Base-by-base conservation (phyloP, 2,797 vertebrate genomes). In the Eospalax fontanierii region DNA sequence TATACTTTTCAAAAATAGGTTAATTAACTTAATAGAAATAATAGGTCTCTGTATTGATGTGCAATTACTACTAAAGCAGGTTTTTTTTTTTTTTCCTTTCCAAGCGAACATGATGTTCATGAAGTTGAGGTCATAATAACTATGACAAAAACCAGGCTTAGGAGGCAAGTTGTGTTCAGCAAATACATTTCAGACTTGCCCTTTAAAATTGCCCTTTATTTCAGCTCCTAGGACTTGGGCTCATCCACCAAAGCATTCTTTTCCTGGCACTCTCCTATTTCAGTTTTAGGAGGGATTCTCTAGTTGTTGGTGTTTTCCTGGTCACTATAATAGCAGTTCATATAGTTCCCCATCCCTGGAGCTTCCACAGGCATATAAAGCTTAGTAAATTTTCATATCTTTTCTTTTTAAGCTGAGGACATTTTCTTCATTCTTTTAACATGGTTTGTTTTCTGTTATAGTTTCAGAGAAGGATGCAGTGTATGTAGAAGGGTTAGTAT, bases 21-120 rank as follows among this genome's bases (percentile, higher is more conserved):
- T 96, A 97, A 97, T 97, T 97, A 91, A 92, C 87, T 94, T 97
- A 98, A 97, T 46, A 95, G 96, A 93, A 94, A 90, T 95, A 96
- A 89, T 93, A 78, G 93, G 54, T 93, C 96, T 96, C 87, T 92
- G 18, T 97, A 97, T 97, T 97, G 94, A 82, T 92, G 96, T 97
- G 61, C 22, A 11, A 81, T 95, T 97, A 87, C 65, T 96, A 96
- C 35, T 88, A 97, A 97, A 94, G 83, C 71, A 92, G 82, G 16
- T 71, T 95, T 97, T 97, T 85, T 97, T 96, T 57, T n/a, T 87
- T 75, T 61, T 89, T 93, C 85, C 75, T 91, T 96, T 43, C 90
- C 71, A 19, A 87, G n/a, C 68, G 65, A 97, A 93, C 96, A 97
- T 89, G 70, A 85, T 95, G 88, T 92, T 97, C 91, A 85, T n/a